Evolutionary conservation across 1,140 invertebrate genomes (phyloP).

Genomic region (Drosophila pallidifrons): DNA sequence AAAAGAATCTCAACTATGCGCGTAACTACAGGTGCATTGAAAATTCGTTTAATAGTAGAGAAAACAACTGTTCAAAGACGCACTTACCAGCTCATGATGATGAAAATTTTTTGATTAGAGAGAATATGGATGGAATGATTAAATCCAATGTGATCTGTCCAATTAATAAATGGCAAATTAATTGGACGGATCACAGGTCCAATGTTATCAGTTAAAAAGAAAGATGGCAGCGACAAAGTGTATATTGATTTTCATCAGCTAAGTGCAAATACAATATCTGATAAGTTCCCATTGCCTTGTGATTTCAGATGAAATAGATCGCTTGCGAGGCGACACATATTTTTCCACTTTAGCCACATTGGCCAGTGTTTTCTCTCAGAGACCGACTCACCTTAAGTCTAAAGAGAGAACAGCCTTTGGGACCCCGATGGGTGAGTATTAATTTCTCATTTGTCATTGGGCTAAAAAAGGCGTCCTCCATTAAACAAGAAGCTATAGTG

Average conservation of each 20-base stretch:
- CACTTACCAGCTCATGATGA: not conserved
- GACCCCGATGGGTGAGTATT: no score
- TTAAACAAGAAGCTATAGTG: not conserved
- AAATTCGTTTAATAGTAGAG: conserved; percentile 24
- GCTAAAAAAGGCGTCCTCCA: not conserved
- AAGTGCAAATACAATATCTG: no score
- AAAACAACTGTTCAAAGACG: conserved; percentile 23
- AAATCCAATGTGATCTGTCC: conserved; percentile 24
- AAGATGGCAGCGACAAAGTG: no score
- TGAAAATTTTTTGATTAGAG: conserved; percentile 15
- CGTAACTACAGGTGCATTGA: conserved; percentile 11
- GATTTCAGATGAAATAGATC: no score
- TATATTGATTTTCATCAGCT: no score
- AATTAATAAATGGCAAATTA: conserved; percentile 14
- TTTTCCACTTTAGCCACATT: no score
- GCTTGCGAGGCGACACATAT: no score
- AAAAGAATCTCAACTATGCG: not conserved
- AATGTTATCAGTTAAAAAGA: conserved; percentile 21
- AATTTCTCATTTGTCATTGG: no score
- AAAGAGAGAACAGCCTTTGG: no score
- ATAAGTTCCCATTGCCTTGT: no score
- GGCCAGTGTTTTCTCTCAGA: no score
- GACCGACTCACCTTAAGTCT: no score
- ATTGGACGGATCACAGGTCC: not conserved
- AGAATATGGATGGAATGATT: conserved; percentile 25